Evolutionary conservation across 2,113 vertebrate species (phyloP).

Genomic region (Blennius ocellaris): DNA sequence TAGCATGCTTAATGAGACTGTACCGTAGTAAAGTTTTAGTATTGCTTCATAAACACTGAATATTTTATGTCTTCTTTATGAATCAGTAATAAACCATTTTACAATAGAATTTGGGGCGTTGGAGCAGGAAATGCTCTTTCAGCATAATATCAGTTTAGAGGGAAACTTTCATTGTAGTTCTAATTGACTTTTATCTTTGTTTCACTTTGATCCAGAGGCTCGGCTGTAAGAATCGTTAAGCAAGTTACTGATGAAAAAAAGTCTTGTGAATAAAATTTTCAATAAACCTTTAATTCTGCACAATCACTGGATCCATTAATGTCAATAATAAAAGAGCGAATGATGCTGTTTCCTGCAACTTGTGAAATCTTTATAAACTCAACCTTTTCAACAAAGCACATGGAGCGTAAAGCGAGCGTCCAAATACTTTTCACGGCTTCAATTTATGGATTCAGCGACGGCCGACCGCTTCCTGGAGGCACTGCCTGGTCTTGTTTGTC

Average conservation of each 20-base stretch:
- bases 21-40: neutral
- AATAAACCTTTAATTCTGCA: neutral
- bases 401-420: neutral
- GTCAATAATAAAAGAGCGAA: slow-evolving; percentile 5
- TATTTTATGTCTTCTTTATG: neutral
- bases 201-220: neutral
- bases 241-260: neutral
- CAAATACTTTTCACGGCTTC: slow-evolving; percentile 28
- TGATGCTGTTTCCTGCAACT: neutral
- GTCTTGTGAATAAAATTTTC: neutral
- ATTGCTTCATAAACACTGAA: neutral
- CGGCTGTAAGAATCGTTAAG: neutral
- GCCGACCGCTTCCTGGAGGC: slow-evolving; percentile 39
- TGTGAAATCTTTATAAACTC: slow-evolving; percentile 3
- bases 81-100: neutral
- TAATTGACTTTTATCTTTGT: neutral
- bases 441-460: slow-evolving; percentile 40
- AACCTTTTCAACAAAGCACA: neutral
- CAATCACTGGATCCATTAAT: neutral
- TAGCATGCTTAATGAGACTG: neutral
- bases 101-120: neutral
- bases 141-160: too few relatives aligned
- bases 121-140: too few relatives aligned
- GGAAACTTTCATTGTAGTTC: neutral
- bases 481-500: slow-evolving; percentile 35